Evolutionary conservation across 2,113 vertebrate genomes (phyloP), one percentile per base, ranked within the genome.

Genomic region (Ascaphus truei): DNA sequence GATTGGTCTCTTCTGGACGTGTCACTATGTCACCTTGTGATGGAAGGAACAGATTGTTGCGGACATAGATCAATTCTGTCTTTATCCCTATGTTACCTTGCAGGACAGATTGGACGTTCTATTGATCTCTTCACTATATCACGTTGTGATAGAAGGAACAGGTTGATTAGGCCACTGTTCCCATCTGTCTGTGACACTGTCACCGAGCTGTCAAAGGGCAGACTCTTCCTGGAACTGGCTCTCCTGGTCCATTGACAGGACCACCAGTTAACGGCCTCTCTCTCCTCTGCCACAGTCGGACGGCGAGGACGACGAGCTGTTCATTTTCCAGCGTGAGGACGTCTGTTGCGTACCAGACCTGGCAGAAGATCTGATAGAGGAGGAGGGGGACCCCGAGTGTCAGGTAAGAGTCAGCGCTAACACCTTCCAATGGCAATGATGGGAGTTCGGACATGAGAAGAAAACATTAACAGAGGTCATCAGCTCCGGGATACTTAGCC

Each of bases 221-320:
- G 22, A 5, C 7, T 16, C n/a, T 9, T 66, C 48, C 12, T 52
- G 4, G 30, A 47, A 8, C 20, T 52, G 16, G 8, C 16, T 26
- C 30, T 34, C 31, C 25, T 22, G 26, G 20, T 10, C 15, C n/a
- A 7, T 11, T 16, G 15, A 29, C 6, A 47, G 3, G 16, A n/a
- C n/a, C n/a, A n/a, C n/a, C n/a, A n/a, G n/a, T n/a, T n/a, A n/a
- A n/a, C n/a, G n/a, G n/a, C n/a, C n/a, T n/a, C n/a, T n/a, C n/a
- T n/a, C n/a, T n/a, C n/a, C n/a, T n/a, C n/a, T 11, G 23, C n/a
- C 58, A 51, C 82, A 94, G 93, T 84, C 85, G 2, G 90, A 89
- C n/a, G 61, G 59, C 11, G 84, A 83, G 1, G 84, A 88, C 15
- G 82, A 63, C 33, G 87, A 89, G 16, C 53, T 84, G 11, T 77